Base-by-base conservation (phyloP, 2,888 invertebrate genomes). In the Parnassius mnemosyne region DNA sequence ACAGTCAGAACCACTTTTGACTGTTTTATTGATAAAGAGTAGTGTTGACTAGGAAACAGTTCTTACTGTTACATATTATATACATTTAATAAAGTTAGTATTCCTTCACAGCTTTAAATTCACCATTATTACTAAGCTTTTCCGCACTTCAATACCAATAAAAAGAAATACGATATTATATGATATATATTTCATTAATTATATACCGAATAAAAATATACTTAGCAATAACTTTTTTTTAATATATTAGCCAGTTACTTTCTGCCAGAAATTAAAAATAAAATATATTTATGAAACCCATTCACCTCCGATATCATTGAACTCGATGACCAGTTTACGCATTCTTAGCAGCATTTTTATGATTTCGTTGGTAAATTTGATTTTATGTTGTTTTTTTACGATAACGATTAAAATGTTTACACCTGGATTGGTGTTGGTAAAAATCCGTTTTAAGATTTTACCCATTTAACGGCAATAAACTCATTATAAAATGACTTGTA, bases 381-480 rank as follows among this genome's bases (percentile, higher is more conserved):
- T 69, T 69, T 69, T 62, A 67, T 65, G 60, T 49, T 20, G 41
- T 51, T 54, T 63, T 66, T 67, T 69, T 65, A 69, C 60, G 65
- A 68, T 64, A 68, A 58, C 65, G 59, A 54, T 65, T 64, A 53
- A 65, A 65, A 65, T 62, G 61, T 53, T 49, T 57, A 57, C 59
- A 56, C 52, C 57, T 60, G 55, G 51, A 41, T 20, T 50, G 53
- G 49, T 52, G 47, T 47, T 59, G 52, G 56, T 63, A 56, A 63
- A 63, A 55, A 63, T 51, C 49, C 52, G 47, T 63, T 59, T 58
- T 42, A 52, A 51, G 44, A 63, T 59, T 63, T 52, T 56, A 46
- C 41, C 11, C 51, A 51, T 58, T 58, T 58, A 55, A 56, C n/a
- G 55, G 63, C 47, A 52, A 51, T 63, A 59, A 63, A 63, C 47